phyloP scores from a whole-genome alignment of 2,888 invertebrate species.

The Oscheius sp. region DNA sequence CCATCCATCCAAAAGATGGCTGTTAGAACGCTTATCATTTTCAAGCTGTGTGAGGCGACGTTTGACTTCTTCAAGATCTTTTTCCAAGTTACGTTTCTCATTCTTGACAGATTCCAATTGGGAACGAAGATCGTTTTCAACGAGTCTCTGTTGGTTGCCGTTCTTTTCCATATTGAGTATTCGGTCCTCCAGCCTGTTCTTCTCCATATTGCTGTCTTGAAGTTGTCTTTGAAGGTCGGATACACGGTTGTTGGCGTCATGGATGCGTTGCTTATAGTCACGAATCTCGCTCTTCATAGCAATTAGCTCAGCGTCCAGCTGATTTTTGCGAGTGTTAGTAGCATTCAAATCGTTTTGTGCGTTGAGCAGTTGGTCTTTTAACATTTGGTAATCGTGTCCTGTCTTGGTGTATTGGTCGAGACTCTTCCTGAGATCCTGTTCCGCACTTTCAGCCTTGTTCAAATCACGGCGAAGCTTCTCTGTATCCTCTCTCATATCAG shows the following conservation, averaged over 20 bases:
- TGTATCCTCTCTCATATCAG: conserved; percentile 64
- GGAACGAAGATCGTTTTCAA: conserved; percentile 63
- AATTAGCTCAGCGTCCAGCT: conserved; percentile 64
- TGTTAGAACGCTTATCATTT: conserved; percentile 54
- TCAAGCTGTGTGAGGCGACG: conserved; percentile 59
- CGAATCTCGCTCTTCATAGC: conserved; percentile 63
- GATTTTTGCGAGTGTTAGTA: conserved; percentile 57
- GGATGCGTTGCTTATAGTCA: conserved; percentile 66
- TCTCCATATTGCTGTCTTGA: conserved; percentile 65
- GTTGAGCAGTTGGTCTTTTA: conserved; percentile 60
- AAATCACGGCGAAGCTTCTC: conserved; percentile 64
- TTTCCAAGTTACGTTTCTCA: conserved; percentile 59
- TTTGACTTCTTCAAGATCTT: conserved; percentile 65
- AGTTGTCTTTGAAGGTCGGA: conserved; percentile 67
- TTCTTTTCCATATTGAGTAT: conserved; percentile 65
- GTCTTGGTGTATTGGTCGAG: conserved; percentile 60
- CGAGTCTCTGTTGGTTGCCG: conserved; percentile 56
- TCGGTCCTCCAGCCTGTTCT: conserved; percentile 66
- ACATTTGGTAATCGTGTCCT: conserved; percentile 55
- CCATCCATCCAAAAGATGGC: conserved; percentile 61
- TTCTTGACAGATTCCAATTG: conserved; percentile 66
- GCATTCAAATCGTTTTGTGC: conserved; percentile 63
- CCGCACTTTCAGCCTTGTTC: conserved; percentile 61
- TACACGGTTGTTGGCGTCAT: conserved; percentile 64
- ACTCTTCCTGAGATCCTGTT: conserved; percentile 62